Conservation (phyloP, 1,140 invertebrate genomes). For the Drosophila lini region DNA sequence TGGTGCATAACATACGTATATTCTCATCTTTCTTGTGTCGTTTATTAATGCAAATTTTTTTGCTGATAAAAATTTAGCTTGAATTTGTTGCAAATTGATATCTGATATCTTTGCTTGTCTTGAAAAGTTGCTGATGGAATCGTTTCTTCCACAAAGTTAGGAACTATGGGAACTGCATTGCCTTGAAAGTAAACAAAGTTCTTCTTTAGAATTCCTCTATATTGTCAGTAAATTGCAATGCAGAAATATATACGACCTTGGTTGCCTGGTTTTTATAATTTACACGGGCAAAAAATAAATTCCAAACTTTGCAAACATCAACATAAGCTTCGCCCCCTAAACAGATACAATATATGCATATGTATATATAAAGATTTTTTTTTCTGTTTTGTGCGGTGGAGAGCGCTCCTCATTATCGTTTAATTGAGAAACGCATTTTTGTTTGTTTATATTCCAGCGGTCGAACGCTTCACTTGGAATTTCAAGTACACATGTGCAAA, state of each 20-base stretch:
- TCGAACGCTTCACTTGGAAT: constrained; percentile 6
- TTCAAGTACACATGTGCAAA: constrained; percentile 9
- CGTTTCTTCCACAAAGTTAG: neutral
- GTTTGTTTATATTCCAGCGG: constrained; percentile 2
- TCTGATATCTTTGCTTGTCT: neutral
- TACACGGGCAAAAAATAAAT: constrained; percentile 16
- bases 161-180: neutral
- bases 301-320: constrained; percentile 14
- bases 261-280: constrained; percentile 27
- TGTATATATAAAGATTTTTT: neutral
- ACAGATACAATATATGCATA: neutral
- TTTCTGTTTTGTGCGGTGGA: neutral
- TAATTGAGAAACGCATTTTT: constrained; percentile 5
- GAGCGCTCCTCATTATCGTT: neutral
- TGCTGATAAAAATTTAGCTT: constrained; percentile 3
- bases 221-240: neutral
- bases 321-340: neutral
- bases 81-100: neutral
- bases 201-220: neutral
- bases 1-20: neutral
- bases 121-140: neutral
- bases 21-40: neutral
- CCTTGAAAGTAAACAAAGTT: neutral
- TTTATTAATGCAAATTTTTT: constrained; percentile 10
- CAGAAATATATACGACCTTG: neutral